phyloP scores from a whole-genome alignment of 2,797 vertebrate genomes.

The Scomberomorus guttatus region DNA sequence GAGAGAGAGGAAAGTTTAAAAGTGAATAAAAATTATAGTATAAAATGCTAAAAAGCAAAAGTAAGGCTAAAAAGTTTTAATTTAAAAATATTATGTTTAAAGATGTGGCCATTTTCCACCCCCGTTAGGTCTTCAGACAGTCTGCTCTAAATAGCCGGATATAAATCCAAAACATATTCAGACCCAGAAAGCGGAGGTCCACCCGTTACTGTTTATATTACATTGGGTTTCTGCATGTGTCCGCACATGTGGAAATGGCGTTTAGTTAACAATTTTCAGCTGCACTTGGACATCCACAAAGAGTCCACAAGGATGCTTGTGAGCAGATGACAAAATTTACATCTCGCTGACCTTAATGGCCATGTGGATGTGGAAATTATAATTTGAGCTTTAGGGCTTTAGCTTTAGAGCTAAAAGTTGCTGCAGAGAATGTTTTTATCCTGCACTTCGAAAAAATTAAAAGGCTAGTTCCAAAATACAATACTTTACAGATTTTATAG shows the following conservation, averaged over 20 bases:
- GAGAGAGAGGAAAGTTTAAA: neutral
- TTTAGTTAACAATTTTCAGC: neutral
- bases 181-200: neutral
- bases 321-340: neutral
- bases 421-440: neutral
- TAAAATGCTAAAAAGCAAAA: neutral
- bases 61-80: neutral
- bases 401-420: neutral
- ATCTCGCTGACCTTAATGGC: neutral
- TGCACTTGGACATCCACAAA: neutral
- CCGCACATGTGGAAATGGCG: conserved; percentile 16
- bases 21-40: neutral
- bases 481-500: neutral
- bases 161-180: neutral
- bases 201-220: neutral
- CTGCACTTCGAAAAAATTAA: neutral
- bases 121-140: neutral
- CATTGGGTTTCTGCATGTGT: neutral
- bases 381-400: neutral
- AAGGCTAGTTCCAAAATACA: neutral
- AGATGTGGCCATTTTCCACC: neutral
- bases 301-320: neutral
- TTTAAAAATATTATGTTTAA: neutral
- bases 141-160: neutral
- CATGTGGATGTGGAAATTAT: neutral